A percentile compares a stretch with the other conserved stretches of the same genome.
Evolutionary conservation across 2,888 invertebrate genomes (phyloP).

Genomic region (Brachyopa scutellaris): DNA sequence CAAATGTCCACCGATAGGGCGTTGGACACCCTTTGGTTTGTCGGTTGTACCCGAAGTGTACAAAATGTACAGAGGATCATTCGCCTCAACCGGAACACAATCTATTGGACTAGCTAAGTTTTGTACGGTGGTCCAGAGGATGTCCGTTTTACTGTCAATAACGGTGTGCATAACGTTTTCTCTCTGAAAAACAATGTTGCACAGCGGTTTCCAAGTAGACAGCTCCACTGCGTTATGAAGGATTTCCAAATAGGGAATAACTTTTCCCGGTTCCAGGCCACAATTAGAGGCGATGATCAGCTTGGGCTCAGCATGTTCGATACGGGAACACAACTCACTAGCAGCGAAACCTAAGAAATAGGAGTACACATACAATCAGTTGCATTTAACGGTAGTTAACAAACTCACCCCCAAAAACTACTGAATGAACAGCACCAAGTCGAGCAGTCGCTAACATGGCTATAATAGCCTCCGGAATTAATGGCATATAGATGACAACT

Average conservation of each 20-base stretch:
- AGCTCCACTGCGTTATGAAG: conserved; percentile 86
- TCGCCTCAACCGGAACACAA: conserved; percentile 93
- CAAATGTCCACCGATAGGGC: conserved; percentile 94
- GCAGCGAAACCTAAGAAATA: conserved; percentile 90
- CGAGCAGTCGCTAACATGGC: conserved; percentile 94
- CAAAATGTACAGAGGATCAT: conserved; percentile 94
- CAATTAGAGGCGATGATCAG: conserved; percentile 95
- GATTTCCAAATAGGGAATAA: conserved; percentile 84
- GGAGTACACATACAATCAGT: too few species aligned
- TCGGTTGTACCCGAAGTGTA: conserved; percentile 96
- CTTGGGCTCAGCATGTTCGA: conserved; percentile 94
- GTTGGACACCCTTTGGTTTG: conserved; percentile 89
- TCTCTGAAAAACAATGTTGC: conserved; percentile 92
- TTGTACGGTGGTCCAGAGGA: conserved; percentile 90
- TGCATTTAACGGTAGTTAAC: too few species aligned
- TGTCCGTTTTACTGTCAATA: conserved; percentile 86
- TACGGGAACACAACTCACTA: conserved; percentile 91
- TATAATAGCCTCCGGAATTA: conserved; percentile 94
- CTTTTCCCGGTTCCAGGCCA: conserved; percentile 93
- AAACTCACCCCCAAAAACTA: conserved; percentile 93
- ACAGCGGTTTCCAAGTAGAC: conserved; percentile 88
- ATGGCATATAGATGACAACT: conserved; percentile 96
- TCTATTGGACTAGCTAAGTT: conserved; percentile 86
- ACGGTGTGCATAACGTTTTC: conserved; percentile 85
- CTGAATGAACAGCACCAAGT: conserved; percentile 95